Evolutionary conservation across 2,113 vertebrate species (phyloP), one percentile per base, ranked within the genome.

Genomic region (Ptyas mucosa): DNA sequence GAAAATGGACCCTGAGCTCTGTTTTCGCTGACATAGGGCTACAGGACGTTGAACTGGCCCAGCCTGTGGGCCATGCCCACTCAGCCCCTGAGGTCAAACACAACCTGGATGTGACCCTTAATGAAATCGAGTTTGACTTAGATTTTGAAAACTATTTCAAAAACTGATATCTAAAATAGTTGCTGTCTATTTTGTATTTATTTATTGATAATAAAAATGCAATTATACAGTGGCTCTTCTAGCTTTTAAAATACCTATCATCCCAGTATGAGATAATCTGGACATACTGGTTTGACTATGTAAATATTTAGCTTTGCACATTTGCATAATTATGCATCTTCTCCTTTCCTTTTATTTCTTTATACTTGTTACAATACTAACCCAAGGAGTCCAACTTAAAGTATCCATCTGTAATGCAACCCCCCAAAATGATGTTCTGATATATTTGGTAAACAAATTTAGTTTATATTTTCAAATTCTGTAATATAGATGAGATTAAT

Each of bases 91-190:
- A 23, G 55, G 55, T 57, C 55, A 57, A 57, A 57, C 55, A 57
- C 55, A 21, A 21, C 54, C 20, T 5, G 49, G 5, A 21, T 55
- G 20, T 5, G 1, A 5, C 54, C 54, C 18, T 55, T 55, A 55
- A 55, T 20, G 54, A 55, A 55, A 55, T 55, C 54, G 1, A 55
- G 54, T 55, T 55, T 55, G 54, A 20, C 52, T 3, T 18, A 34
- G 55, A n/a, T 90, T 53, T 86, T 87, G 46, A 95, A 94, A 94
- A 95, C 92, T 94, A 94, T 96, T 34, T 97, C 92, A 96, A 94
- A 90, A 55, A 90, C 26, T 12, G 95, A 54, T 94, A 95, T 94
- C 93, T 95, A 95, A 96, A 96, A 96, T 95, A 96, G 90, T 96
- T 96, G 96, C 95, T 96, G 94, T 93, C 94, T 55, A 94, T 96